A percentile compares a stretch with the other conserved stretches of the same genome.
These are phyloP conservation scores for Masticophis lateralis DNA, from an alignment of 2,797 vertebrate genomes.

Conservation along the genomic window DNA sequence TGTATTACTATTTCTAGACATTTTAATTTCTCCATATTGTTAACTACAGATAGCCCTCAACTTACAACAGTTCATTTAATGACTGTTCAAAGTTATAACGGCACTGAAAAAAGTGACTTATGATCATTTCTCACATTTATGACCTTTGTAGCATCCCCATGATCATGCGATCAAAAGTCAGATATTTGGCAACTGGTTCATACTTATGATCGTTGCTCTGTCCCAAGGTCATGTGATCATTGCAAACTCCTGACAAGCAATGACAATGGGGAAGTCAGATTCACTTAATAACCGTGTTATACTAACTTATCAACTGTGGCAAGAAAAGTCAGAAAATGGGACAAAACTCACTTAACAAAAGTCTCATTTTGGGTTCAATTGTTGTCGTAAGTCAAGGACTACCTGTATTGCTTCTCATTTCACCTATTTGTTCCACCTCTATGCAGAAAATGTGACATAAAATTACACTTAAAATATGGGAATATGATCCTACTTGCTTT, in stretches of 20 bases:
- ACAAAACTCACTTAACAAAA: background rate
- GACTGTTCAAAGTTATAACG: background rate
- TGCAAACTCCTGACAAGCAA: background rate
- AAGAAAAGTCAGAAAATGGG: background rate
- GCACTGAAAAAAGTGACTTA: background rate
- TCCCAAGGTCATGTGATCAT: background rate
- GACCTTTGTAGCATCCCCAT: background rate
- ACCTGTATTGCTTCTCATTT: background rate
- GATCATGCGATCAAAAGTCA: background rate
- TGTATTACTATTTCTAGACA: background rate
- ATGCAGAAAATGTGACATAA: background rate
- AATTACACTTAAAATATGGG: background rate
- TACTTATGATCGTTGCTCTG: background rate
- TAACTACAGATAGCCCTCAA: background rate
- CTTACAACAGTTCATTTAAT: background rate
- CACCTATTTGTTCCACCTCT: background rate
- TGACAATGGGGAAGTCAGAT: background rate
- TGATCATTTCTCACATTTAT: background rate
- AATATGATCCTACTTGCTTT: background rate
- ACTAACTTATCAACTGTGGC: background rate
- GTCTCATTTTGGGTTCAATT: background rate
- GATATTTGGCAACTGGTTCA: background rate
- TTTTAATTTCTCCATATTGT: background rate
- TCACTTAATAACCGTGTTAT: background rate
- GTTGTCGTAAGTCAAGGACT: background rate